Evolutionary conservation across 2,888 invertebrate species (phyloP).

Genomic region (Melipona beecheii): DNA sequence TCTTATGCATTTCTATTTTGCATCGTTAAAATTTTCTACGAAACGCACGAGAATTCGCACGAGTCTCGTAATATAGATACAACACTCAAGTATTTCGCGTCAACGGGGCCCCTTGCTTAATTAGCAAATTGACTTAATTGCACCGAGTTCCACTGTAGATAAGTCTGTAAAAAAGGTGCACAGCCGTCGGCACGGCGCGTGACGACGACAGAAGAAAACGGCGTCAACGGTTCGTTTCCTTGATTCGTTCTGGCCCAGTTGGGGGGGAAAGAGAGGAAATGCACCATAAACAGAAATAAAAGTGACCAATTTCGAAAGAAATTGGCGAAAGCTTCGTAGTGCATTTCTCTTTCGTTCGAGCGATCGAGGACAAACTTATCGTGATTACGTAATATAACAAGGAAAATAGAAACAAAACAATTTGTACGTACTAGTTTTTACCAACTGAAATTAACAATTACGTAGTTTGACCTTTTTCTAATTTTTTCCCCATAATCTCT

Average conservation of each 20-base stretch:
- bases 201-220: constrained; percentile 69
- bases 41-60: no score
- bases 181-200: constrained; percentile 62
- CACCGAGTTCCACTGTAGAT: constrained; percentile 45
- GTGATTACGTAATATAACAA: background rate
- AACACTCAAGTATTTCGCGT: constrained; percentile 13
- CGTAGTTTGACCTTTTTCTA: background rate
- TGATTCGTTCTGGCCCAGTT: constrained; percentile 73
- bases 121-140: constrained; percentile 73
- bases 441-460: background rate
- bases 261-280: constrained; percentile 60
- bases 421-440: no score
- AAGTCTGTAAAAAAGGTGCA: constrained; percentile 40
- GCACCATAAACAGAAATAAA: constrained; percentile 11
- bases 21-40: no score
- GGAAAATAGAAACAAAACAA: background rate
- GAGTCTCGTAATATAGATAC: background rate
- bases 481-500: no score
- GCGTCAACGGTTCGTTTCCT: constrained; percentile 73
- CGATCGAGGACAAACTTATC: background rate
- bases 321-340: constrained; percentile 17
- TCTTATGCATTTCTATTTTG: no score
- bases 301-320: constrained; percentile 16
- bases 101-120: constrained; percentile 36
- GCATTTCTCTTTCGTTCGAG: constrained; percentile 32